Percentiles rank a stretch among this genome's conserved stretches.
Evolutionary conservation across 1,140 invertebrate species (phyloP).

Genomic region (Odontomachus brunneus): DNA sequence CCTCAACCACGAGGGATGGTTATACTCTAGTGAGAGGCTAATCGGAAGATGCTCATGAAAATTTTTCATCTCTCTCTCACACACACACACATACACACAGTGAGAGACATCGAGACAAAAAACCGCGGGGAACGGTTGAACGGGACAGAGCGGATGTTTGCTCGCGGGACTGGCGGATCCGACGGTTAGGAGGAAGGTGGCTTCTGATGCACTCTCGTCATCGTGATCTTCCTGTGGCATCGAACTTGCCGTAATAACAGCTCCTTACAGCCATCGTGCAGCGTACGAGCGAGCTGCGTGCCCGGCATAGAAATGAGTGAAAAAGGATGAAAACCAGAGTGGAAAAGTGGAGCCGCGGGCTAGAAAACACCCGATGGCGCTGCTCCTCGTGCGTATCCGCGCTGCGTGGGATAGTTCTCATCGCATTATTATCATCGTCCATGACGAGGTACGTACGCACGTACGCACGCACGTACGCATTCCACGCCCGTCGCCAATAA

Average conservation of each 20-base stretch:
- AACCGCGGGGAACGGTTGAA: conserved; percentile 14
- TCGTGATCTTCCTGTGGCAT: conserved; percentile 54
- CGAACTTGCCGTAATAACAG: conserved; percentile 68
- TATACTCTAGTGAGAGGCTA: background rate
- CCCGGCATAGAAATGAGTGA: background rate
- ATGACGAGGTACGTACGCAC: conserved; percentile 39
- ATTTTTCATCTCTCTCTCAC: conserved; percentile 2
- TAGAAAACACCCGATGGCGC: conserved; percentile 63
- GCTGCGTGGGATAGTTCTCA: conserved; percentile 84
- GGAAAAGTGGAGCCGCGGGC: conserved; percentile 60
- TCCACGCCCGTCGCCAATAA: conserved; percentile 56
- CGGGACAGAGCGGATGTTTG: conserved; percentile 45
- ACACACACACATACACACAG: too few species aligned
- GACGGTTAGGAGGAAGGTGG: conserved; percentile 56
- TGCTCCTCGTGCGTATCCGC: conserved; percentile 64
- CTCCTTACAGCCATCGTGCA: conserved; percentile 40
- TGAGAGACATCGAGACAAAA: background rate
- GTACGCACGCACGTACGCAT: conserved; percentile 66
- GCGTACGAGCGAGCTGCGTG: conserved; percentile 15
- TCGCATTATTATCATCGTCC: conserved; percentile 79
- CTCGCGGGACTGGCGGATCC: conserved; percentile 40
- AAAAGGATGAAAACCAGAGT: conserved; percentile 59
- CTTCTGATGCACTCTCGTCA: conserved; percentile 46
- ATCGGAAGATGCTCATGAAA: conserved; percentile 26
- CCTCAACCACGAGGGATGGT: background rate